Percentiles rank a stretch among this genome's conserved stretches.
These are phyloP conservation scores for Zygaena filipendulae DNA, from an alignment of 2,888 invertebrate species.

Conservation along the genomic window DNA sequence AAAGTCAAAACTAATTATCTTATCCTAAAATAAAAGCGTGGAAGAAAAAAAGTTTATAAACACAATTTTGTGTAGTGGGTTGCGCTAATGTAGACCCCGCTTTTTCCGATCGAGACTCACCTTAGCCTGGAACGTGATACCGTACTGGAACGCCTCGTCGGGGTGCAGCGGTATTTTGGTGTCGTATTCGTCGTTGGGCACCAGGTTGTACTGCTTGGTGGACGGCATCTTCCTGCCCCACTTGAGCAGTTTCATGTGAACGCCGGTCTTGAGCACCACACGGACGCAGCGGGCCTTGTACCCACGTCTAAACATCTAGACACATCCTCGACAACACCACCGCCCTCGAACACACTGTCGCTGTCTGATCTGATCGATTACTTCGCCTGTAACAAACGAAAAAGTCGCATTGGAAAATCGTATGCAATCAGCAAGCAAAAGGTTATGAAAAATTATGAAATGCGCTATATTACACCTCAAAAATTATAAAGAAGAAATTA, in stretches of 20 bases:
- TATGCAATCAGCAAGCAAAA: too few species aligned
- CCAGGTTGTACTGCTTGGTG: constrained; percentile 91
- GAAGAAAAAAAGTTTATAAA: too few species aligned
- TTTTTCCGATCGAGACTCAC: constrained; percentile 71
- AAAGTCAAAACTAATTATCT: too few species aligned
- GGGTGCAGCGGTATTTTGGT: constrained; percentile 95
- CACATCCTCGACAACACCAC: constrained; percentile 23
- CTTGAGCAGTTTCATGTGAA: constrained; percentile 55
- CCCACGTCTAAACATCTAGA: constrained; percentile 48
- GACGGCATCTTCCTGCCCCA: constrained; percentile 80
- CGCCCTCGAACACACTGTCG: constrained; percentile 12
- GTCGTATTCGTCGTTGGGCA: constrained; percentile 96
- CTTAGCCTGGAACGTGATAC: constrained; percentile 97
- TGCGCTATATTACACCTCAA: too few species aligned
- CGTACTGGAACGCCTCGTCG: constrained; percentile 97
- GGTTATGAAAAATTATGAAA: too few species aligned
- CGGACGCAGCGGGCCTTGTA: constrained; percentile 45
- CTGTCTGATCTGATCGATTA: too few species aligned
- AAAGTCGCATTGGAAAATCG: too few species aligned
- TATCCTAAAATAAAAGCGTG: too few species aligned
- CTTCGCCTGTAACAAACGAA: too few species aligned
- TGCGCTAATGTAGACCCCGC: too few species aligned
- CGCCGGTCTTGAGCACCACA: constrained; percentile 39
- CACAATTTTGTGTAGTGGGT: too few species aligned
- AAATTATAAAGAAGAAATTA: too few species aligned